A percentile compares a stretch with the other conserved stretches of the same genome.
Evolutionary conservation across 2,113 vertebrate species (phyloP).

Genomic region (Todiramphus saurophagus): DNA sequence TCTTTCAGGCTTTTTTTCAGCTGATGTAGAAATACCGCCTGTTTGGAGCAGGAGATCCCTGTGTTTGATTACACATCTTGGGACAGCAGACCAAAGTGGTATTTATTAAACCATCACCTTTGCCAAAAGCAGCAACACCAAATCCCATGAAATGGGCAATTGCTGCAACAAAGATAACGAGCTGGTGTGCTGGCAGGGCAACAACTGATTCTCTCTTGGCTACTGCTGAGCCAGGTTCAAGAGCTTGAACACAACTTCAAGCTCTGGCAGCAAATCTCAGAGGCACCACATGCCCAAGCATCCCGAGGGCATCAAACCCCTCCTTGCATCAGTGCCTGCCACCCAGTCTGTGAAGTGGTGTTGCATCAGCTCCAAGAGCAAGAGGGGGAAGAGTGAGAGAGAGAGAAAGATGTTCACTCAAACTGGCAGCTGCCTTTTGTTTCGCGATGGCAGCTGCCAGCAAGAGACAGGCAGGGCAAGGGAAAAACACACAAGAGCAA

Average conservation of each 20-base stretch:
- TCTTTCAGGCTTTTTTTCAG: not conserved
- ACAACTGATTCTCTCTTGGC: constrained; percentile 6
- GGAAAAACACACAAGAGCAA: constrained; percentile 66
- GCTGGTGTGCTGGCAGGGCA: not conserved
- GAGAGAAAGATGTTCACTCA: constrained; percentile 68
- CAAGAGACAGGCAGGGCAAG: constrained; percentile 66
- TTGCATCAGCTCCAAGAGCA: constrained; percentile 49
- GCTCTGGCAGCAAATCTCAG: not conserved
- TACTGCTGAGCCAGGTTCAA: constrained; percentile 10
- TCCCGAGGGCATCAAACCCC: not conserved
- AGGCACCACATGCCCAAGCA: not conserved
- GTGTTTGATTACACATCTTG: not conserved
- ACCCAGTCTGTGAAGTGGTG: constrained; percentile 36
- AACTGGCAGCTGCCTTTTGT: constrained; percentile 75
- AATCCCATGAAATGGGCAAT: constrained; percentile 7
- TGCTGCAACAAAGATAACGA: not conserved
- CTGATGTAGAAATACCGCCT: not conserved
- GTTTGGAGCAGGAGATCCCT: not conserved
- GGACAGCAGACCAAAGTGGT: constrained; percentile 25
- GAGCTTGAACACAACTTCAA: not conserved
- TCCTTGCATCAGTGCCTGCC: constrained; percentile 1
- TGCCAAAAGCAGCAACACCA: constrained; percentile 47
- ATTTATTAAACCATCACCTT: constrained; percentile 49
- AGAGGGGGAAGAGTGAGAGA: not conserved
- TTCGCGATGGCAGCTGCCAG: constrained; percentile 64